Evolutionary conservation across 2,888 invertebrate species (phyloP).

Genomic region (Papilio demoleus): DNA sequence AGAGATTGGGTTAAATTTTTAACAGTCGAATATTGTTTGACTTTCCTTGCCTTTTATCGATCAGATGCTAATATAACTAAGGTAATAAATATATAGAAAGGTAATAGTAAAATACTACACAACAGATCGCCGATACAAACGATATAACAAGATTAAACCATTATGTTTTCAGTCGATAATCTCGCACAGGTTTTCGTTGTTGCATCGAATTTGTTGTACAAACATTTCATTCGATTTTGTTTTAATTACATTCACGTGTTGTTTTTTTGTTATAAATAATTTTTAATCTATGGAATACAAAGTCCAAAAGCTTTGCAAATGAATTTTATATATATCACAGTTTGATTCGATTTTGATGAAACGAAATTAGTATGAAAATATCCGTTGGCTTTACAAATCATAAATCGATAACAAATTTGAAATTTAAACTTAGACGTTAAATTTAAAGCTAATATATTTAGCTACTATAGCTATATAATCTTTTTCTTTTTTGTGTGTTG

Average conservation of each 20-base stretch:
- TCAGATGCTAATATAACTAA: neutral
- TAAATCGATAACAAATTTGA: too few relatives aligned
- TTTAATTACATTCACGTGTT: neutral
- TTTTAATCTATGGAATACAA: neutral
- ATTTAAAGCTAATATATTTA: too few relatives aligned
- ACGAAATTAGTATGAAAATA: neutral
- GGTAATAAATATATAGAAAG: slow-evolving; percentile 4
- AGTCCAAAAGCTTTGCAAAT: neutral
- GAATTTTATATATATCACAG: too few relatives aligned
- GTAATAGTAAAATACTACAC: slow-evolving; percentile 9
- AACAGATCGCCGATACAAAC: slow-evolving; percentile 29
- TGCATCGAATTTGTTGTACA: slow-evolving; percentile 13
- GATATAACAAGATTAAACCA: slow-evolving; percentile 39
- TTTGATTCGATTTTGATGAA: too few relatives aligned
- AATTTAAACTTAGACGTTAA: too few relatives aligned
- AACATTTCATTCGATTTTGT: slow-evolving; percentile 22
- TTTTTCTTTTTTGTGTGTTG: too few relatives aligned
- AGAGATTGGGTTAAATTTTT: neutral
- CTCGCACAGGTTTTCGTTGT: slow-evolving; percentile 10
- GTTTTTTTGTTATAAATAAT: neutral
- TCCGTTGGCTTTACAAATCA: too few relatives aligned
- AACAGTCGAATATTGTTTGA: neutral
- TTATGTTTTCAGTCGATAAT: slow-evolving; percentile 30
- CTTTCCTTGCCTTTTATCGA: neutral
- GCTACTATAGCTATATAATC: too few relatives aligned